Base-by-base conservation (phyloP, 1,140 invertebrate species). In the Drosophila grimshawi region DNA sequence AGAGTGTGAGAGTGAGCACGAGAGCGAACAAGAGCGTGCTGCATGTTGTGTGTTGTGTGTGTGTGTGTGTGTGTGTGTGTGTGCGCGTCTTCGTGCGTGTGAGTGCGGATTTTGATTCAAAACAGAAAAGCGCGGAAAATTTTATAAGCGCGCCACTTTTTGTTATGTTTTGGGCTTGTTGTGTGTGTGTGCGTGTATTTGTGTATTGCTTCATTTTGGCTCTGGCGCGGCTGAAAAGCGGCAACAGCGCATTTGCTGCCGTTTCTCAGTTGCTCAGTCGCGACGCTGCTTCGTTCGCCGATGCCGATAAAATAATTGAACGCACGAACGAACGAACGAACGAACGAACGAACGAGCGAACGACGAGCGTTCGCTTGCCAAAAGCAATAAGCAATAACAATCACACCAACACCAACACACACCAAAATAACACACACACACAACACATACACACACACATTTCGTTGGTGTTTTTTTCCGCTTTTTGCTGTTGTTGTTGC, bases 101-200 rank as follows among this genome's bases (percentile, higher is more conserved):
- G 52, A 52, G 61, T 69, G 72, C 68, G 51, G 75, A 78, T 66
- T 86, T 86, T 80, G 78, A 69, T 74, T 74, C 71, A 68, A 68
- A 74, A 62, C 71, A 74, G 71, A 86, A 86, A 85, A 86, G 77
- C 83, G 82, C 82, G 83, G 85, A 86, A 86, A 86, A 86, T 88
- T 86, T 86, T 83, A 76, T 78, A 86, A 86, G 69, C 75, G 49
- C 76, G 77, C 77, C 62, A 81, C 69, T 68, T 86, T 76, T 79
- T 78, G 65, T 75, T 75, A 62, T 62, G 65, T 56, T 74, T 68
- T 43, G 33, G 19, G 48, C 2, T 56, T 5, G 48, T 43, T 66
- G 4, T 11, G 19, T 57, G 52, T 39, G 53, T 35, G 49, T 33
- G 29, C 59, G 65, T 30, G 46, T 37, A 27, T n/a, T 29, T 37